Percentiles rank a stretch among this genome's conserved stretches.
Evolutionary conservation across 2,797 vertebrate genomes (phyloP).

Genomic region (Pristis pectinata): DNA sequence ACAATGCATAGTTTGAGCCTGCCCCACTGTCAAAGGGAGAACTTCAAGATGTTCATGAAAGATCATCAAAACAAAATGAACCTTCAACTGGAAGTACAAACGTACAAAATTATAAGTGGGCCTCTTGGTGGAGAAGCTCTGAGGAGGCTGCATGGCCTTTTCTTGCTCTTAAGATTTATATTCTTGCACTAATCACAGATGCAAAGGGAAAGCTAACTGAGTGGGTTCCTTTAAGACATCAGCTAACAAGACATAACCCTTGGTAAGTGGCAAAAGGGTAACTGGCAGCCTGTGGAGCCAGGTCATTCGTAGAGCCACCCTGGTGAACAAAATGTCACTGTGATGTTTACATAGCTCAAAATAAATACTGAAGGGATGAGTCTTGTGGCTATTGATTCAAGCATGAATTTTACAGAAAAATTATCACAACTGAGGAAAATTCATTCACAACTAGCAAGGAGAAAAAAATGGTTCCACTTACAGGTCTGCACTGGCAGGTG

Average conservation of each 20-base stretch:
- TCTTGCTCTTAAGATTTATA: too few relatives aligned
- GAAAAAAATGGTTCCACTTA: slow-evolving; percentile 51
- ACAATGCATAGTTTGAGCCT: too few relatives aligned
- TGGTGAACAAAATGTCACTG: neutral
- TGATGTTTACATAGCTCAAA: neutral
- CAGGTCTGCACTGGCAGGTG: slow-evolving; percentile 71
- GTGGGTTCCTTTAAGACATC: neutral
- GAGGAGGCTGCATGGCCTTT: too few relatives aligned
- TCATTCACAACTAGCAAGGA: neutral
- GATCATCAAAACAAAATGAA: neutral
- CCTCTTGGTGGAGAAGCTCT: too few relatives aligned
- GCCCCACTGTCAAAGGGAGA: too few relatives aligned
- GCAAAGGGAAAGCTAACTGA: neutral
- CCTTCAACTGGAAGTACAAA: too few relatives aligned
- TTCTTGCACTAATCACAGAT: neutral
- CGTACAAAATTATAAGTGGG: too few relatives aligned
- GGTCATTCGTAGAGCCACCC: neutral
- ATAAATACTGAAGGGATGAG: neutral
- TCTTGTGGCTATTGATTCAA: too few relatives aligned
- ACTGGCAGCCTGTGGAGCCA: neutral
- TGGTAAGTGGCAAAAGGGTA: neutral
- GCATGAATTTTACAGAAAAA: neutral
- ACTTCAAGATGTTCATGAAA: too few relatives aligned
- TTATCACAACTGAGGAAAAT: neutral
- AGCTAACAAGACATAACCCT: neutral